Evolutionary conservation across 1,140 invertebrate species (phyloP).

Genomic region (Scaptomyza graminum): DNA sequence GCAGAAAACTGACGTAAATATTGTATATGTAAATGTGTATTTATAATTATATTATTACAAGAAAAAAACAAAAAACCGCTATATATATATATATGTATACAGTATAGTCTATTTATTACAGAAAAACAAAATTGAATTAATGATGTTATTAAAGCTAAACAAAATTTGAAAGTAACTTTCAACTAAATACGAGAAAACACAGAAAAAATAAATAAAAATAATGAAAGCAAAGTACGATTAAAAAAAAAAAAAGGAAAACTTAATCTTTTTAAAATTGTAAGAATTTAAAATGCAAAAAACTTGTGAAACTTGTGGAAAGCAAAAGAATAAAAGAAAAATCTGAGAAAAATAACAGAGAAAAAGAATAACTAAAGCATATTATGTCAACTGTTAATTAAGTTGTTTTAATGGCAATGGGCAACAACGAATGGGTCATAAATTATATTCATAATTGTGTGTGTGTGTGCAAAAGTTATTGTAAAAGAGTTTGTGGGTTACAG

Average conservation of each 20-base stretch:
- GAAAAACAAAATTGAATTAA: conserved; percentile 53
- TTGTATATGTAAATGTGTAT: conserved; percentile 83
- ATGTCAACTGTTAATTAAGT: conserved; percentile 82
- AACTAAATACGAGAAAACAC: conserved; percentile 70
- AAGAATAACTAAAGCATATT: conserved; percentile 67
- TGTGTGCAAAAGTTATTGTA: conserved; percentile 42
- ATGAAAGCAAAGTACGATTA: conserved; percentile 23
- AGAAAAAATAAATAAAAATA: conserved; percentile 33
- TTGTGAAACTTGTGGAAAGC: conserved; percentile 40
- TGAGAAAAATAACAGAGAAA: conserved; percentile 55
- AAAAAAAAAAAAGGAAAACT: conserved; percentile 31
- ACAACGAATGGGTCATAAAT: conserved; percentile 48
- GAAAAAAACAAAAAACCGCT: conserved; percentile 56
- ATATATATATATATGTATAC: conserved; percentile 62
- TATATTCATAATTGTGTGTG: conserved; percentile 23
- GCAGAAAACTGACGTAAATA: conserved; percentile 74
- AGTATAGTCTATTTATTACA: conserved; percentile 71
- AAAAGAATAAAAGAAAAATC: conserved; percentile 53
- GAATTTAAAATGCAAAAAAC: conserved; percentile 66
- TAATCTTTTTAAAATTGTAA: conserved; percentile 72
- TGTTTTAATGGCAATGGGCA: conserved; percentile 64
- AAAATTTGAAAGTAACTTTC: conserved; percentile 78
- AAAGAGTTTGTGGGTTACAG: conserved; percentile 23
- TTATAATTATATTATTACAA: conserved; percentile 73
- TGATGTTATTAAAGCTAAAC: conserved; percentile 74